Evolutionary conservation across 2,888 invertebrate genomes (phyloP).

Genomic region (Nymphalis urticae): DNA sequence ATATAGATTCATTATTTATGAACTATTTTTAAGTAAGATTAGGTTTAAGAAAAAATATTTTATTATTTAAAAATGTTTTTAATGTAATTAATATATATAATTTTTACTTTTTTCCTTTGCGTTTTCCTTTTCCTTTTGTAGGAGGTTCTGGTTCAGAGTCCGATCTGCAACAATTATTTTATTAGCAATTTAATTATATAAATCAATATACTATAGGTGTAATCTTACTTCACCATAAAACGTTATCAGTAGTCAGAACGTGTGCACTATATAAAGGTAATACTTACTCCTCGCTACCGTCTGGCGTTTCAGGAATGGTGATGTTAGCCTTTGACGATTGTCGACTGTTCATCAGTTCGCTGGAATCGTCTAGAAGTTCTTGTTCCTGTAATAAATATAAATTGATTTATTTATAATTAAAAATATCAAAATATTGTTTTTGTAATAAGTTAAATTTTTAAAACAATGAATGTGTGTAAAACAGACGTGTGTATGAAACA

Average conservation of each 20-base stretch:
- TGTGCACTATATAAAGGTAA: neutral
- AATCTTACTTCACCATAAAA: too few relatives aligned
- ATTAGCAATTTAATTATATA: neutral
- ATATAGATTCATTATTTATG: neutral
- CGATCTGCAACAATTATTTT: constrained; percentile 52
- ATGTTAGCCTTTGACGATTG: constrained; percentile 58
- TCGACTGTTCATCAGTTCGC: constrained; percentile 49
- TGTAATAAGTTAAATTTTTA: too few relatives aligned
- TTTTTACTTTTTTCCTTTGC: constrained; percentile 53
- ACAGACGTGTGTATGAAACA: too few relatives aligned
- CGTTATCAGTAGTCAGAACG: too few relatives aligned
- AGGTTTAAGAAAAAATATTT: neutral
- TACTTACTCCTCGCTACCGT: constrained; percentile 71
- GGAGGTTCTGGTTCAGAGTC: constrained; percentile 59
- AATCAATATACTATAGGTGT: too few relatives aligned
- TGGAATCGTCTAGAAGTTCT: constrained; percentile 65
- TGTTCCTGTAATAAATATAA: constrained; percentile 54
- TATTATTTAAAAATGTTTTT: constrained; percentile 12
- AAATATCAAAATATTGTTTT: neutral
- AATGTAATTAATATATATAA: neutral
- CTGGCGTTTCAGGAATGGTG: constrained; percentile 74
- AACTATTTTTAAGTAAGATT: neutral
- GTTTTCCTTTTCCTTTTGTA: constrained; percentile 56
- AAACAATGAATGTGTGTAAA: neutral
- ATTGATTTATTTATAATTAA: neutral